These are phyloP conservation scores for Nowickia ferox DNA, from an alignment of 2,888 invertebrate genomes.

Conservation along the genomic window DNA sequence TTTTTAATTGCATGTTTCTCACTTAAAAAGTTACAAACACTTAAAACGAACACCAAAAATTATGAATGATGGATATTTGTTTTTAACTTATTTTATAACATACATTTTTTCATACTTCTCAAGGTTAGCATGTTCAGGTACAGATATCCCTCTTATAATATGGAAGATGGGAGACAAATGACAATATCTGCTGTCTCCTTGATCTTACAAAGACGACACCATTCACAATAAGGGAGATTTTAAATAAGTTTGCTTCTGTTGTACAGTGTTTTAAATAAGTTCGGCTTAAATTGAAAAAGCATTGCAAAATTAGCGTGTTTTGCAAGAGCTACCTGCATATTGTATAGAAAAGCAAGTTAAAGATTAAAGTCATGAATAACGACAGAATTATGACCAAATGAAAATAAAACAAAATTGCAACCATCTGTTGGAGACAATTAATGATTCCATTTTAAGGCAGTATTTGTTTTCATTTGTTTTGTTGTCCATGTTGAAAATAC, in stretches of 20 bases:
- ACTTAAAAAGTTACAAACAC: background rate
- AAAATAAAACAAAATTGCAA: conserved; percentile 7
- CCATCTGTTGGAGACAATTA: conserved; percentile 59
- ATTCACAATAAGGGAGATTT: too few species aligned
- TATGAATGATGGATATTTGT: conserved; percentile 63
- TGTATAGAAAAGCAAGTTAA: conserved; percentile 18
- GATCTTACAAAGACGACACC: too few species aligned
- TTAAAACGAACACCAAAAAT: conserved; percentile 20
- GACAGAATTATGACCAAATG: background rate
- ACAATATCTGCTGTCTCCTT: too few species aligned
- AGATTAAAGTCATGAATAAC: conserved; percentile 30
- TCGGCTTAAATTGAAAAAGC: too few species aligned
- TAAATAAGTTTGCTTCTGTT: too few species aligned
- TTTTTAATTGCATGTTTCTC: background rate
- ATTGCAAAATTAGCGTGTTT: too few species aligned
- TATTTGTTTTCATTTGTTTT: conserved; percentile 3
- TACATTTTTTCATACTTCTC: background rate
- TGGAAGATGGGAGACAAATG: too few species aligned
- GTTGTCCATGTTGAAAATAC: background rate
- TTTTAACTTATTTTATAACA: conserved; percentile 29
- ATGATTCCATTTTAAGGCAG: conserved; percentile 45
- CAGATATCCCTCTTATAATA: background rate
- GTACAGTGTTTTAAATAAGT: too few species aligned
- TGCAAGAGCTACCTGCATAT: background rate
- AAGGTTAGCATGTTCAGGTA: conserved; percentile 46